These are phyloP conservation scores for Sylvicola cinctus DNA, from an alignment of 2,888 invertebrate genomes.

Conservation along the genomic window DNA sequence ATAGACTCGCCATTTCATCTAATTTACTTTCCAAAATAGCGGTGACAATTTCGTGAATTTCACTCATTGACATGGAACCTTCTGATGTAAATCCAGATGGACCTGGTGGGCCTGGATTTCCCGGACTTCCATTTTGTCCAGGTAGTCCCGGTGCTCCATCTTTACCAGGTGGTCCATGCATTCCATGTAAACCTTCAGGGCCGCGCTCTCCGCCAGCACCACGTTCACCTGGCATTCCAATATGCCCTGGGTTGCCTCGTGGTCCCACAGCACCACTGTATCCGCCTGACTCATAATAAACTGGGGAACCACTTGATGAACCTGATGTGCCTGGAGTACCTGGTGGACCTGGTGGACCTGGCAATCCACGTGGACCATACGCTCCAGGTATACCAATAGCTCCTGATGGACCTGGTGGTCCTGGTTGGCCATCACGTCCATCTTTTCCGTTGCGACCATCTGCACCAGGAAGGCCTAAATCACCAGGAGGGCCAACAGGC, in stretches of 20 bases:
- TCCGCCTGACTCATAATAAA: too few species aligned
- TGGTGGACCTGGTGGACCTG: slow-evolving; percentile 19
- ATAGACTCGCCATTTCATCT: slow-evolving; percentile 39
- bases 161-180: slow-evolving; percentile 4
- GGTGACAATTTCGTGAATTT: slow-evolving; percentile 63
- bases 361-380: slow-evolving; percentile 35
- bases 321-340: slow-evolving; percentile 20
- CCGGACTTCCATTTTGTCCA: slow-evolving; percentile 7
- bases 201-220: slow-evolving; percentile 25
- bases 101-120: slow-evolving; percentile 19
- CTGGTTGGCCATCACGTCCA: slow-evolving; percentile 35
- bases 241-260: slow-evolving; percentile 34
- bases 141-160: slow-evolving; percentile 5
- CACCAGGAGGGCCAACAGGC: slow-evolving; percentile 41
- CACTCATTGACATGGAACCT: slow-evolving; percentile 14
- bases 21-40: slow-evolving; percentile 62
- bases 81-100: slow-evolving; percentile 38
- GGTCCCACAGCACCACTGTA: slow-evolving; percentile 22
- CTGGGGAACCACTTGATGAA: slow-evolving; percentile 11
- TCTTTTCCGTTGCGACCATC: slow-evolving; percentile 5
- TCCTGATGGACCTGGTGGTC: slow-evolving; percentile 25
- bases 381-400: slow-evolving; percentile 29
- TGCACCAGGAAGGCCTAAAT: slow-evolving; percentile 43
- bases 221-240: slow-evolving; percentile 36
- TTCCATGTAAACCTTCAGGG: slow-evolving; percentile 5